Base-by-base conservation (phyloP, 2,888 invertebrate genomes). In the Nipponacmea schrenckii region DNA sequence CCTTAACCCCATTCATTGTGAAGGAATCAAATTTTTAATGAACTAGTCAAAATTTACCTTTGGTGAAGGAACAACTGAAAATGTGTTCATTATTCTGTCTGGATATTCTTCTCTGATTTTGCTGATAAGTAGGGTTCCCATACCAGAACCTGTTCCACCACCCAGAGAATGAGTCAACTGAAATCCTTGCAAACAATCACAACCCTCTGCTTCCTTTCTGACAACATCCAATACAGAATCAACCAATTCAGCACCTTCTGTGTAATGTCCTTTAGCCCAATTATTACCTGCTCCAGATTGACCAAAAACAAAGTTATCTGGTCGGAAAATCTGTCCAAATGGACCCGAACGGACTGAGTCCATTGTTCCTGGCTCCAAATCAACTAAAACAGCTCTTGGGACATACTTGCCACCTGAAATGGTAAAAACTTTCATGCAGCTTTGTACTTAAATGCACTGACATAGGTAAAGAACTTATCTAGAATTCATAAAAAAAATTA, bases 241-340 rank as follows among this genome's bases (percentile, higher is more conserved):
- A 2, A 56, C 56, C 14, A 56, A 56, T 56, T 56, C 56, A 24
- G 56, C 56, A 56, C 56, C 56, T 56, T 56, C 56, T 56, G 56
- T 56, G 56, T 56, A 56, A 14, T 56, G 56, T 12, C 56, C 56
- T 56, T 56, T 56, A 24, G 56, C 56, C 56, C 56, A 56, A 24
- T 56, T 56, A 56, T 56, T 56, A 56, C 56, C 56, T 8, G 56
- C 56, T 3, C 56, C 56, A 56, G 56, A 56, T 15, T 56, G 56
- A 24, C 56, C 56, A 56, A 56, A 56, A 20, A 56, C 56, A 56
- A 56, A 56, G 56, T 56, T 56, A 56, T 56, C 56, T 20, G 56
- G 56, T 56, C 56, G 56, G 56, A 56, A 56, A 24, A 56, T 56
- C 56, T 56, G 56, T 3, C 56, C 56, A 56, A 56, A 56, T 12